Evolutionary conservation across 2,797 vertebrate species (phyloP), one percentile per base, ranked within the genome.

Genomic region (Cuniculus paca): DNA sequence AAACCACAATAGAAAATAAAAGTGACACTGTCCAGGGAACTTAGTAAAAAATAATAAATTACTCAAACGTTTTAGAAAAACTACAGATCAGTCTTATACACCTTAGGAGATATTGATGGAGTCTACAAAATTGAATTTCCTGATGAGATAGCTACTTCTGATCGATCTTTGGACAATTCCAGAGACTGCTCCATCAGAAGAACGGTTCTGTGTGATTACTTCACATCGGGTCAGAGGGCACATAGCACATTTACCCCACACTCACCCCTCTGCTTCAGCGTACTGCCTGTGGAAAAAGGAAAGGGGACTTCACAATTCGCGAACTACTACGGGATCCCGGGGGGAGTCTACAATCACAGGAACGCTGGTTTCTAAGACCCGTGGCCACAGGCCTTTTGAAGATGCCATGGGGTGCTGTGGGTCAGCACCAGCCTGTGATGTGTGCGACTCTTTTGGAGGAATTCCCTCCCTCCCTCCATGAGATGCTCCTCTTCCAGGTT

Each of bases 11-110:
- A 34, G 42, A 83, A 68, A 86, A 77, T 54, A 82, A 48, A 86
- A 89, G 4, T 90, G 79, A n/a, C 16, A n/a, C 39, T 52, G 28
- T 36, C 5, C 14, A 45, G 80, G 28, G 54, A 80, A 92, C 48
- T 88, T 77, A 84, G 58, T 88, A 77, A 95, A 92, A 92, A 84
- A 52, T n/a, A 72, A 63, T 19, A 90, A 36, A 72, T 72, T 36
- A 68, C 74, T 60, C 34, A 80, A 54, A n/a, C 39, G 72, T 78
- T 85, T 82, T 72, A 75, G 65, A 63, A 50, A 61, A 77, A 83
- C 42, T 72, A 28, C 22, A 90, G 24, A 26, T 74, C 36, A 77
- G 58, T 63, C 24, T 45, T 74, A 20, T 48, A 79, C 36, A 61
- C 50, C n/a, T 84, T 48, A 88, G 42, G 42, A 65, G 36, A 58